Percentiles rank a stretch among this genome's conserved stretches.
Evolutionary conservation across 2,113 vertebrate genomes (phyloP).

Genomic region (Motacilla tschutschensis): DNA sequence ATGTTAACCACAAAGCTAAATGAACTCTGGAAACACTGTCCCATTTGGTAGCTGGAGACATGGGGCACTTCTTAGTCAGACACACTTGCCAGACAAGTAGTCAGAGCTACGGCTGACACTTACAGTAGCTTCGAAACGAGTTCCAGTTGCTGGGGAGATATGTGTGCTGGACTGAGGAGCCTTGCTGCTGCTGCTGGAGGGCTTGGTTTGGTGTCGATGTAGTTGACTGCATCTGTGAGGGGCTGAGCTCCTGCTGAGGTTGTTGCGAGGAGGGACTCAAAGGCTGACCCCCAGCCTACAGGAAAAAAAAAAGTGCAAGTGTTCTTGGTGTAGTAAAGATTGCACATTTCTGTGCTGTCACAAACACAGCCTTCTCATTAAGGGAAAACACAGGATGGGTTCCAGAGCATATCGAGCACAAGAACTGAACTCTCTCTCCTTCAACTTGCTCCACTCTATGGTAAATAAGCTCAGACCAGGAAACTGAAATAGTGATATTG

Average conservation of each 20-base stretch:
- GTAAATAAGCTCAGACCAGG: background rate
- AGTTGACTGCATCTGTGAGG: constrained; percentile 79
- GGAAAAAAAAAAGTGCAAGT: too few relatives aligned
- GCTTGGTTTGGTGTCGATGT: constrained; percentile 77
- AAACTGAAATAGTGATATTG: background rate
- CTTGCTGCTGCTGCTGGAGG: constrained; percentile 78
- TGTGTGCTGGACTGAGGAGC: constrained; percentile 86
- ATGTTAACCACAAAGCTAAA: background rate
- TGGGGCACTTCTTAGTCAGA: background rate
- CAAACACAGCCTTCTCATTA: background rate
- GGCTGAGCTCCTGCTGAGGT: constrained; percentile 85
- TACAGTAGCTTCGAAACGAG: constrained; percentile 89
- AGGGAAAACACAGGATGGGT: fast-evolving
- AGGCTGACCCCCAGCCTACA: constrained; percentile 83
- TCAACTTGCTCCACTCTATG: background rate
- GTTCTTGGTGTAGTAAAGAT: background rate
- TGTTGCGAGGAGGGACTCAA: constrained; percentile 89
- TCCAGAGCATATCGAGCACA: fast-evolving
- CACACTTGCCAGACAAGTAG: background rate
- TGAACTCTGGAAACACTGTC: background rate
- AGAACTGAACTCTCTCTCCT: background rate
- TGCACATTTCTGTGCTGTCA: background rate
- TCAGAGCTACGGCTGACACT: constrained; percentile 53
- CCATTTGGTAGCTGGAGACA: background rate
- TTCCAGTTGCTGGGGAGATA: constrained; percentile 94